A percentile compares a stretch with the other conserved stretches of the same genome.
phyloP scores from a whole-genome alignment of 2,888 invertebrate species.

The Cerastoderma edule region DNA sequence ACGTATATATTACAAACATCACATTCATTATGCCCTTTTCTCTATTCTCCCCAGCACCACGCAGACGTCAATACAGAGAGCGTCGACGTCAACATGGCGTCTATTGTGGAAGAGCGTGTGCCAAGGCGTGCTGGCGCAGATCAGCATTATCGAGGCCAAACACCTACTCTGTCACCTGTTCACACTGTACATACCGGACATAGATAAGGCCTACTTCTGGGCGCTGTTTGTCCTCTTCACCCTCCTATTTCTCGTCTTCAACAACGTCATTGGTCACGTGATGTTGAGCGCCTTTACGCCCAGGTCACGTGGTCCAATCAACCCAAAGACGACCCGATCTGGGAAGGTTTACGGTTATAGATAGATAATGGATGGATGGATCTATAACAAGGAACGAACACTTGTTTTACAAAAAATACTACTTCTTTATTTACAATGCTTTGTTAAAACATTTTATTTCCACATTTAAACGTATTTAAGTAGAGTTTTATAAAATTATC shows the following conservation, averaged over 20 bases:
- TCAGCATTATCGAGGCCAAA: conserved; percentile 47
- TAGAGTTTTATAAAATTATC: too few relatives aligned
- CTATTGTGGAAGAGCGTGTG: conserved; percentile 34
- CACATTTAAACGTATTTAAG: too few relatives aligned
- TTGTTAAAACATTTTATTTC: too few relatives aligned
- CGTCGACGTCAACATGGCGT: conserved; percentile 30
- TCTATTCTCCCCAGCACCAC: background rate
- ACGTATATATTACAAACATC: too few relatives aligned
- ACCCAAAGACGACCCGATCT: conserved; percentile 46
- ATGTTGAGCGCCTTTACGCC: background rate
- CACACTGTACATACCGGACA: conserved; percentile 9
- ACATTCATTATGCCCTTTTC: background rate
- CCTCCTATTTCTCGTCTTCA: conserved; percentile 35
- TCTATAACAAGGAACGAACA: too few relatives aligned
- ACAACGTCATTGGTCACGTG: conserved; percentile 26
- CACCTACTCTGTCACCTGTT: conserved; percentile 39
- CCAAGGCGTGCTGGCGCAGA: conserved; percentile 40
- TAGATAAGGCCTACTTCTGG: conserved; percentile 41
- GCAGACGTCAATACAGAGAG: background rate
- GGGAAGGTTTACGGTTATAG: conserved; percentile 48
- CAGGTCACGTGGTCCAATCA: background rate
- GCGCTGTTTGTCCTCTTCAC: conserved; percentile 36
- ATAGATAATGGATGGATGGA: conserved; percentile 20
- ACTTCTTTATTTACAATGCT: too few relatives aligned
- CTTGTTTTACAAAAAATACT: too few relatives aligned